Evolutionary conservation across 2,113 vertebrate species (phyloP).

Genomic region (Sphyrna mokarran): DNA sequence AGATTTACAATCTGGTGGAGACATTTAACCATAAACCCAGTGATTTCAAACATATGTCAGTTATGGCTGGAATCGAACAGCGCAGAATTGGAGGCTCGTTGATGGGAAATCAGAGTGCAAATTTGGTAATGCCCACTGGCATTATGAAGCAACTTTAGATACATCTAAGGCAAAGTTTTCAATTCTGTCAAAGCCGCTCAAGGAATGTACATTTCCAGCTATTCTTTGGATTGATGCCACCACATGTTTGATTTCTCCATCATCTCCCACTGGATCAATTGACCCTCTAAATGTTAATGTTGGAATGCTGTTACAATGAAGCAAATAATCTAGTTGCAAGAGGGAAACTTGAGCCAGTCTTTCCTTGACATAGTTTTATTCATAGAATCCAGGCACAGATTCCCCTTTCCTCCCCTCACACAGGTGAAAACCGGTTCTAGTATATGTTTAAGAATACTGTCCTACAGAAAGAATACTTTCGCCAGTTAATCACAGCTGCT

Average conservation of each 20-base stretch:
- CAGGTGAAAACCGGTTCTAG: too few species aligned
- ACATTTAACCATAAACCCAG: slow-evolving; percentile 77
- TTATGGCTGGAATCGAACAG: slow-evolving; percentile 83
- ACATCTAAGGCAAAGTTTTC: background rate
- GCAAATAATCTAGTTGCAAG: too few species aligned
- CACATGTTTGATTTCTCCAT: background rate
- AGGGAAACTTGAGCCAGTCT: too few species aligned
- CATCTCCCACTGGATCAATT: too few species aligned
- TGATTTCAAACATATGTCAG: slow-evolving; percentile 84
- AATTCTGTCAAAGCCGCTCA: background rate
- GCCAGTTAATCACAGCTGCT: too few species aligned
- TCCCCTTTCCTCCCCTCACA: too few species aligned
- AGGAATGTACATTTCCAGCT: background rate
- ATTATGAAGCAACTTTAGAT: background rate
- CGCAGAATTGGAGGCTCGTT: slow-evolving; percentile 59
- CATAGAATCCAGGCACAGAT: too few species aligned
- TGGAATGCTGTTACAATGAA: too few species aligned
- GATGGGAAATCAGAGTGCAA: background rate
- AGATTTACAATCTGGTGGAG: slow-evolving; percentile 75
- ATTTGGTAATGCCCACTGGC: background rate
- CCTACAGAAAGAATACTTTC: too few species aligned
- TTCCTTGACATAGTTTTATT: too few species aligned
- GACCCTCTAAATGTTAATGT: background rate
- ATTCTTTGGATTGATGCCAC: background rate
- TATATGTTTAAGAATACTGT: too few species aligned